phyloP scores from a whole-genome alignment of 2,888 invertebrate genomes.

The Notodromas monacha region DNA sequence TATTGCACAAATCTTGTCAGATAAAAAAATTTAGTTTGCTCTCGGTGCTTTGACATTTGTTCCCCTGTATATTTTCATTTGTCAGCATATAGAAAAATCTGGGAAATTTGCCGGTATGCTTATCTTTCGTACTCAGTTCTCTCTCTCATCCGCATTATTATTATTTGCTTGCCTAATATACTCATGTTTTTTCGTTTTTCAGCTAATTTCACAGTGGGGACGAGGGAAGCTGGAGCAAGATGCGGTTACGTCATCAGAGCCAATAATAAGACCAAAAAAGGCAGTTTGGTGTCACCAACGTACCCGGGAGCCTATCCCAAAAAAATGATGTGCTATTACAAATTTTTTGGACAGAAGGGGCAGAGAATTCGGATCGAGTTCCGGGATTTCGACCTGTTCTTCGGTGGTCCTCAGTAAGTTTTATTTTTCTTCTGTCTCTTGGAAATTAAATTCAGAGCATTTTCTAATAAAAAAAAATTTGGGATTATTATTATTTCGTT shows the following conservation, averaged over 20 bases:
- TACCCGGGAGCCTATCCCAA: slow-evolving; percentile 98
- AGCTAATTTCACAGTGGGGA: slow-evolving; percentile 57
- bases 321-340: slow-evolving; percentile 65
- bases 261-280: slow-evolving; percentile 32
- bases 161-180: slow-evolving; percentile 5
- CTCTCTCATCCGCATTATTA: not conserved
- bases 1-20: too few relatives aligned
- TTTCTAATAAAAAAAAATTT: too few relatives aligned
- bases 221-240: slow-evolving; percentile 45
- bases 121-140: too few relatives aligned
- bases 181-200: slow-evolving; percentile 12
- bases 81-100: too few relatives aligned
- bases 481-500: too few relatives aligned
- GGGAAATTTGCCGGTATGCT: too few relatives aligned
- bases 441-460: too few relatives aligned
- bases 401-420: slow-evolving; percentile 89
- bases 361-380: slow-evolving; percentile 82
- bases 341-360: slow-evolving; percentile 56
- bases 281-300: slow-evolving; percentile 73
- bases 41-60: too few relatives aligned
- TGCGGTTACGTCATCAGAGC: slow-evolving; percentile 31
- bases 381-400: slow-evolving; percentile 90
- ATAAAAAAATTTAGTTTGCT: too few relatives aligned
- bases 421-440: too few relatives aligned
- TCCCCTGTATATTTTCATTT: too few relatives aligned